Conservation (phyloP, 2,113 vertebrate genomes). For the Hirundichthys speculiger region DNA sequence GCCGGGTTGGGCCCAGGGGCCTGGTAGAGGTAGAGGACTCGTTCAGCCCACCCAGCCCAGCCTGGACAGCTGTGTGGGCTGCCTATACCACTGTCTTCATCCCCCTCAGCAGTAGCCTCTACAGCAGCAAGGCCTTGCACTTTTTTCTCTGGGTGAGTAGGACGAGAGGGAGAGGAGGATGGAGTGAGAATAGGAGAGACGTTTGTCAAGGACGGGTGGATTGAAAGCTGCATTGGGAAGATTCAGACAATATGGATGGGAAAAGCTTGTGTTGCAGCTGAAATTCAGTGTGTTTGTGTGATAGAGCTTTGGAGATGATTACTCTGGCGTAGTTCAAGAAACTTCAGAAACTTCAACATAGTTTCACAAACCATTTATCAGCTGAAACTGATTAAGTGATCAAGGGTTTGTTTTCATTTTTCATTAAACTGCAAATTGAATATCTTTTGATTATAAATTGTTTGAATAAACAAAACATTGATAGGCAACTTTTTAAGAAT, state of each 20-base stretch:
- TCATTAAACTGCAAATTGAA: no score
- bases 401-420: no score
- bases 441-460: no score
- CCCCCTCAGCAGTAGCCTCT: slow-evolving; percentile 82
- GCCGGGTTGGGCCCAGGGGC: slow-evolving; percentile 76
- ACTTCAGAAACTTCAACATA: no score
- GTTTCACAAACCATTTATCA: no score
- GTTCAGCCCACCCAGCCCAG: slow-evolving; percentile 25
- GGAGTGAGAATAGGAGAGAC: slow-evolving; percentile 4
- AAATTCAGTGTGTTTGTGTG: no score
- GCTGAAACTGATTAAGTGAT: no score
- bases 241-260: slow-evolving; percentile 8
- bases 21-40: slow-evolving; percentile 68
- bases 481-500: no score
- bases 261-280: background rate
- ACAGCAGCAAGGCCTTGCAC: slow-evolving; percentile 80
- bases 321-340: no score
- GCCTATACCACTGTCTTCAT: slow-evolving; percentile 83
- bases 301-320: background rate
- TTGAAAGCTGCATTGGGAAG: no score
- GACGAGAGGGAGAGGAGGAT: slow-evolving; percentile 6
- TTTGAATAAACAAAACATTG: no score
- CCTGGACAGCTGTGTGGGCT: slow-evolving; percentile 77
- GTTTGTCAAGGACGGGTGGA: no score
- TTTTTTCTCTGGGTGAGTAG: slow-evolving; percentile 84